phyloP scores from a whole-genome alignment of 2,888 invertebrate genomes.

The Ophonus ardosiacus region DNA sequence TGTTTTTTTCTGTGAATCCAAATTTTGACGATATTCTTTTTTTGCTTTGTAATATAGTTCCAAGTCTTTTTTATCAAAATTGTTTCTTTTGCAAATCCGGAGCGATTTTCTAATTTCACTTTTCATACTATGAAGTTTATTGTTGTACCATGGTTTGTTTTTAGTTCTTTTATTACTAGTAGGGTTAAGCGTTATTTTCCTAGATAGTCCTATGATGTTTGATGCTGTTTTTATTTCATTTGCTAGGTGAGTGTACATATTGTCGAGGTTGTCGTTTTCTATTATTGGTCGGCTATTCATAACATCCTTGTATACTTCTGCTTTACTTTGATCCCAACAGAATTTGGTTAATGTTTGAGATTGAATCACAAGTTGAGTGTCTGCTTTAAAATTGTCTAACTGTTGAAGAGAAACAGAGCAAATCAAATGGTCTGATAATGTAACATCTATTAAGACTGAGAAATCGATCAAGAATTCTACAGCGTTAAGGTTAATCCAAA shows the following conservation, averaged over 20 bases:
- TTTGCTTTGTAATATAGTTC: neutral
- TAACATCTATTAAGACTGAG: neutral
- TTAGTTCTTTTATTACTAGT: neutral
- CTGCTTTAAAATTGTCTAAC: neutral
- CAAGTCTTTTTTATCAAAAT: neutral
- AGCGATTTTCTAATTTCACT: no score
- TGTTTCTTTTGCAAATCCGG: no score
- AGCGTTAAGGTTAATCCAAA: neutral
- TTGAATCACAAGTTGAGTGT: neutral
- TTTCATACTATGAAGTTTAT: neutral
- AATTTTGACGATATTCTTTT: neutral
- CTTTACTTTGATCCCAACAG: conserved; percentile 4
- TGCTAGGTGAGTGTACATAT: neutral
- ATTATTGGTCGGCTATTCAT: neutral
- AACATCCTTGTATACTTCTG: neutral
- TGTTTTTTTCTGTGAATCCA: neutral
- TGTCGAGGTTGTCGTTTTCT: neutral
- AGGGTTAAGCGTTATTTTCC: neutral
- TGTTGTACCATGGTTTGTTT: conserved; percentile 17
- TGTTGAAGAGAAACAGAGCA: neutral
- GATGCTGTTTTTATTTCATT: neutral
- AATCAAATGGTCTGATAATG: conserved; percentile 16
- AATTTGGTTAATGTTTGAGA: neutral
- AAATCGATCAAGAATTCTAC: neutral
- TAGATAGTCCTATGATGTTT: neutral